phyloP scores from a whole-genome alignment of 1,140 invertebrate species.

The Odontomachus brunneus region DNA sequence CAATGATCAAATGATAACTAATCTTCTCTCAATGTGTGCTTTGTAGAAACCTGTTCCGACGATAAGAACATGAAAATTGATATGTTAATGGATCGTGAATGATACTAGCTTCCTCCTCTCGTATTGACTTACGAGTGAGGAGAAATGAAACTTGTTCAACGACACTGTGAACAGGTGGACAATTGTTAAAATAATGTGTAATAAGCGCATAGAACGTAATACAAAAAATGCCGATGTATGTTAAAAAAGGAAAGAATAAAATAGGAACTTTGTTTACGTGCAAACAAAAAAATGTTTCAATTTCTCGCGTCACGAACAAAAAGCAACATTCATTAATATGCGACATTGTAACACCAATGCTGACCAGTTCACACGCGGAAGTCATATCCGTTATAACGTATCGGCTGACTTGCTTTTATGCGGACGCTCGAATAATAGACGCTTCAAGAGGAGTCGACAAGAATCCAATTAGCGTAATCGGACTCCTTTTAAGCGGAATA shows the following conservation, averaged over 20 bases:
- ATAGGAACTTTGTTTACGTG: background rate
- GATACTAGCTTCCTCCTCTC: background rate
- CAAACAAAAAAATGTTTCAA: background rate
- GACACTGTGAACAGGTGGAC: background rate
- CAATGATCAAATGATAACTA: slow-evolving; percentile 5
- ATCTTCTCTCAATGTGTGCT: background rate
- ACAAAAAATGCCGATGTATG: too few relatives aligned
- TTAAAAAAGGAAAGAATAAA: background rate
- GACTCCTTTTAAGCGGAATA: background rate
- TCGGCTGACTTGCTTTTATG: slow-evolving; percentile 15
- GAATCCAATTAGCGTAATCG: background rate
- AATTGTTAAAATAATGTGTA: background rate
- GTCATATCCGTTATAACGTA: slow-evolving; percentile 26
- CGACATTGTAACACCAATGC: background rate
- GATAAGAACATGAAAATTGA: slow-evolving; percentile 29
- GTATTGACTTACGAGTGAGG: background rate
- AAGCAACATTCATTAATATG: slow-evolving; percentile 26
- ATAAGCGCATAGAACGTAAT: too few relatives aligned
- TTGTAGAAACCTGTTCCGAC: background rate
- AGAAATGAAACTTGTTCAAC: background rate
- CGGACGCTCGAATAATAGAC: background rate
- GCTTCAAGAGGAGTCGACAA: slow-evolving; percentile 2
- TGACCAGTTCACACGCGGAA: slow-evolving; percentile 1
- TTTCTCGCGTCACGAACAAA: slow-evolving; percentile 14
- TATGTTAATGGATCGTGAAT: slow-evolving; percentile 26